Evolutionary conservation across 1,140 invertebrate genomes (phyloP).

Genomic region (Rhyacophila brunnea): DNA sequence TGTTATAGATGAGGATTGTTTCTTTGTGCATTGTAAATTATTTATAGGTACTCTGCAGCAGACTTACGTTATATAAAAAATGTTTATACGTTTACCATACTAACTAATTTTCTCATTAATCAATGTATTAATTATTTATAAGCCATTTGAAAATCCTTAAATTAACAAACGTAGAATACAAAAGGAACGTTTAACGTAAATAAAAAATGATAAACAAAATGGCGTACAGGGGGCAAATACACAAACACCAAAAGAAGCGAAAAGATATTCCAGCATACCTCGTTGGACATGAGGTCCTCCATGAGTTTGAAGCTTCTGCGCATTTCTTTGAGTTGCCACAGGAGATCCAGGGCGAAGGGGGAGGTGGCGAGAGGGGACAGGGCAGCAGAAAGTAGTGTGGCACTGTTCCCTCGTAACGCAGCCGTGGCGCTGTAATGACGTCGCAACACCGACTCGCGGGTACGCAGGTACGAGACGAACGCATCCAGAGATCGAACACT

Average conservation of each 20-base stretch:
- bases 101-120: too few relatives aligned
- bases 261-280: conserved; percentile 13
- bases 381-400: conserved; percentile 61
- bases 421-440: conserved; percentile 77
- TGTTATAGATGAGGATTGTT: too few relatives aligned
- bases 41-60: too few relatives aligned
- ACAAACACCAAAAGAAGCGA: too few relatives aligned
- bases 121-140: too few relatives aligned
- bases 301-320: conserved; percentile 73
- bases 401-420: conserved; percentile 67
- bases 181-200: background rate
- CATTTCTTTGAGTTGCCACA: conserved; percentile 75
- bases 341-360: conserved; percentile 77
- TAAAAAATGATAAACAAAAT: background rate
- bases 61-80: too few relatives aligned
- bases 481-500: conserved; percentile 79
- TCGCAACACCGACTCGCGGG: conserved; percentile 75
- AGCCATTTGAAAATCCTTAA: too few relatives aligned
- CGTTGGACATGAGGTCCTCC: conserved; percentile 45
- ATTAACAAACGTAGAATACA: too few relatives aligned
- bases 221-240: background rate
- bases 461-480: conserved; percentile 80
- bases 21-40: too few relatives aligned
- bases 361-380: conserved; percentile 73
- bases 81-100: too few relatives aligned